Evolutionary conservation across 2,797 vertebrate genomes (phyloP).

Genomic region (Oryzias sinensis): DNA sequence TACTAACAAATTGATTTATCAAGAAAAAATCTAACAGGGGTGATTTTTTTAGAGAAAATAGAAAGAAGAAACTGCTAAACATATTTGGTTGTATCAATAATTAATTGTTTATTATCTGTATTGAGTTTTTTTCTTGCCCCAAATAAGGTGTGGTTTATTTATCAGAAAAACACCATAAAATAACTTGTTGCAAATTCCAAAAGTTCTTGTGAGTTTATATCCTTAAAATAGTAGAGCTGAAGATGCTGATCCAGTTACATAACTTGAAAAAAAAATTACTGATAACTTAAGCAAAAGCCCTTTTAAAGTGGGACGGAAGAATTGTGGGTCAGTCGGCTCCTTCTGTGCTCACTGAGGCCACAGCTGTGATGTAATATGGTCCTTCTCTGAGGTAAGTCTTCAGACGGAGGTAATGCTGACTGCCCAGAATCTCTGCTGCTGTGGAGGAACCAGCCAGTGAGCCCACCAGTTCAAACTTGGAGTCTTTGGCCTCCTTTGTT

Average conservation of each 20-base stretch:
- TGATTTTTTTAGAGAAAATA: not conserved
- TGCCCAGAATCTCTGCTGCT: conserved; percentile 83
- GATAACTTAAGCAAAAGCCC: conserved; percentile 21
- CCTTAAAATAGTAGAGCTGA: conserved; percentile 1
- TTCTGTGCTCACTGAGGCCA: conserved; percentile 86
- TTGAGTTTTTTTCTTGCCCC: not conserved
- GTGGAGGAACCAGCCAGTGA: conserved; percentile 85
- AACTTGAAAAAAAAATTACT: conserved; percentile 10
- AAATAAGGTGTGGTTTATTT: no score
- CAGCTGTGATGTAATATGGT: conserved; percentile 87
- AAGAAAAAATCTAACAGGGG: not conserved
- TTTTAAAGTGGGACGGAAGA: not conserved
- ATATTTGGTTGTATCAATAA: not conserved
- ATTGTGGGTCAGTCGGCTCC: conserved; percentile 83
- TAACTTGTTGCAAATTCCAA: not conserved
- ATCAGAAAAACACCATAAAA: not conserved
- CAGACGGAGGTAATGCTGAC: conserved; percentile 87
- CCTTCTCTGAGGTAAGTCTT: conserved; percentile 89
- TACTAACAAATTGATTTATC: not conserved
- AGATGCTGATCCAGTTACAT: not conserved
- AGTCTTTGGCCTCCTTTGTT: conserved; percentile 91
- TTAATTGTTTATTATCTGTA: not conserved
- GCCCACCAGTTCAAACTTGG: conserved; percentile 92
- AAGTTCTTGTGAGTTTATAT: not conserved
- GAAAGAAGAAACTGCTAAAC: not conserved